These are phyloP conservation scores for Trypoxylus dichotomus DNA, from an alignment of 1,140 invertebrate species.

Conservation along the genomic window DNA sequence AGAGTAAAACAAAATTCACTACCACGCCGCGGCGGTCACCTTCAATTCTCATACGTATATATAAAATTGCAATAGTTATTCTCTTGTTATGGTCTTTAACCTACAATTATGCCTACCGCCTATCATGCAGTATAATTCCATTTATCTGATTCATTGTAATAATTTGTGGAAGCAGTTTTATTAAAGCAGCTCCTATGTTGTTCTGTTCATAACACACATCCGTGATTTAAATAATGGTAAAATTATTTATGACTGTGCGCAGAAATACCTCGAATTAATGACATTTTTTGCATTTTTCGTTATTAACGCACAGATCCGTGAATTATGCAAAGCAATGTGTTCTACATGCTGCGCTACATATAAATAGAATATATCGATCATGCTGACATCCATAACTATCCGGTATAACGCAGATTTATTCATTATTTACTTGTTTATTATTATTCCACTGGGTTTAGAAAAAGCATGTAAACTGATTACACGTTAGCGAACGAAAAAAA, in stretches of 20 bases:
- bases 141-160: constrained; percentile 8
- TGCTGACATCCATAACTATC: constrained; percentile 1
- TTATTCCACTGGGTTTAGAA: neutral
- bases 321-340: constrained; percentile 14
- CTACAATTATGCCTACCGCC: neutral
- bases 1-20: no score
- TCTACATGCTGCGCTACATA: neutral
- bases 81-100: neutral
- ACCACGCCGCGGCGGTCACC: no score
- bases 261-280: constrained; percentile 8
- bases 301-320: constrained; percentile 9
- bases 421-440: constrained; percentile 12
- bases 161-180: neutral
- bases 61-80: no score
- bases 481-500: neutral
- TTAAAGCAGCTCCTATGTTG: neutral
- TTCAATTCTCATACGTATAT: no score
- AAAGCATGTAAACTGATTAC: neutral
- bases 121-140: neutral
- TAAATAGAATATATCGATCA: neutral
- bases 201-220: neutral
- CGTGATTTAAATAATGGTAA: constrained; percentile 13
- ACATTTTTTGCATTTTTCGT: constrained; percentile 20
- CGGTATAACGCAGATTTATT: constrained; percentile 4
- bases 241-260: constrained; percentile 8